phyloP scores from a whole-genome alignment of 23 tunicate species.

The Corella eumyota region DNA sequence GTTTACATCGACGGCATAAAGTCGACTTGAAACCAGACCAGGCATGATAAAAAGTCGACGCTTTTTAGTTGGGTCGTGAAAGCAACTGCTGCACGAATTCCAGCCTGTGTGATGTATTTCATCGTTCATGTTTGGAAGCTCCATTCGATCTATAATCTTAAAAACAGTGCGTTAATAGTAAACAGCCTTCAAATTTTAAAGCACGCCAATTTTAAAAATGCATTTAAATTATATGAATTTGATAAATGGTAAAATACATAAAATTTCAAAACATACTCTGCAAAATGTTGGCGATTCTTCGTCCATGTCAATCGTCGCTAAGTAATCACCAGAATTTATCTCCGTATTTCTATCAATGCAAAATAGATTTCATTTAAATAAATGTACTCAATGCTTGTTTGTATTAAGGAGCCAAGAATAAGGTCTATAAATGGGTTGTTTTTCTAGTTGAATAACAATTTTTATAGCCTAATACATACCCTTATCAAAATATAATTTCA shows the following conservation, averaged over 20 bases:
- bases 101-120: conserved; percentile 92
- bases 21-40: conserved; percentile 61
- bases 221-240: no score
- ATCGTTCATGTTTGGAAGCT: conserved; percentile 81
- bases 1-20: conserved; percentile 75
- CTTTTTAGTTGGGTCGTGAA: conserved; percentile 68
- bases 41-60: conserved; percentile 62
- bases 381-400: no score
- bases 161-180: no score
- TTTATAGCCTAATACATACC: no score
- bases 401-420: no score
- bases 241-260: no score
- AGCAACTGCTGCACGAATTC: conserved; percentile 90
- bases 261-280: conserved; percentile 22
- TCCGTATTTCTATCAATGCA: conserved; percentile 81
- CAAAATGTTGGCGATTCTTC: conserved; percentile 81
- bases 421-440: no score
- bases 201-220: no score
- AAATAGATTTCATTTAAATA: no score
- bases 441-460: no score
- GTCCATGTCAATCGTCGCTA: conserved; percentile 81
- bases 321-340: conserved; percentile 39
- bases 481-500: no score
- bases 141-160: conserved; percentile 58
- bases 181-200: no score